Base-by-base conservation (phyloP, 2,113 vertebrate genomes). In the Stictonetta naevosa region DNA sequence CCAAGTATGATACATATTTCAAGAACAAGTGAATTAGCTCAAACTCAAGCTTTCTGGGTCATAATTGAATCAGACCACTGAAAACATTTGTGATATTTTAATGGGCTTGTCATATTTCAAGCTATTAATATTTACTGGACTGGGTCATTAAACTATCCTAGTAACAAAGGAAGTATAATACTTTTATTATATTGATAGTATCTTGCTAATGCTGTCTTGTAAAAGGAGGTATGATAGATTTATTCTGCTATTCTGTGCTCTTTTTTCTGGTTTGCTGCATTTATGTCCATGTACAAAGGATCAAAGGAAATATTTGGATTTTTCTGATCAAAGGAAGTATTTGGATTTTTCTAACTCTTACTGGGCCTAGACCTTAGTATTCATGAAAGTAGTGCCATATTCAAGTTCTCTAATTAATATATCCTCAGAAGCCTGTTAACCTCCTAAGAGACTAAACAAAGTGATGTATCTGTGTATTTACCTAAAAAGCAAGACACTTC, bases 1-100 rank as follows among this genome's bases (percentile, higher is more conserved):
- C 79, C 69, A 86, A 95, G 79, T 86, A 95, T 90, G 78, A 92
- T 83, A 95, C 64, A 86, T 83, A 92, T 95, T 95, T 95, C 91
- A 95, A 94, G 88, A 97, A 89, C 8, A 75, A 96, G 74, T 53
- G 74, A 85, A 95, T 96, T 86, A 96, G 84, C 82, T 91, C 86
- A 66, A 91, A 90, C 52, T 94, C 90, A 92, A 78, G 83, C 46
- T 94, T 93, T 92, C 89, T 92, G 68, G 84, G 64, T 73, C 60
- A 28, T 84, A 89, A 86, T 52, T 79, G 75, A 93, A 92, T 86
- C 71, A 85, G 78, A 81, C 72, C 73, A 80, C 88, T 86, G 76
- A 93, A 95, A 95, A 96, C 63, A 83, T 38, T 92, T 78, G 63
- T 53, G 82, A 15, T 90, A 84, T 71, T 95, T 95, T 80, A 71